Base-by-base conservation (phyloP, 2,888 invertebrate species). In the Scaptomyza cyrtandrae region DNA sequence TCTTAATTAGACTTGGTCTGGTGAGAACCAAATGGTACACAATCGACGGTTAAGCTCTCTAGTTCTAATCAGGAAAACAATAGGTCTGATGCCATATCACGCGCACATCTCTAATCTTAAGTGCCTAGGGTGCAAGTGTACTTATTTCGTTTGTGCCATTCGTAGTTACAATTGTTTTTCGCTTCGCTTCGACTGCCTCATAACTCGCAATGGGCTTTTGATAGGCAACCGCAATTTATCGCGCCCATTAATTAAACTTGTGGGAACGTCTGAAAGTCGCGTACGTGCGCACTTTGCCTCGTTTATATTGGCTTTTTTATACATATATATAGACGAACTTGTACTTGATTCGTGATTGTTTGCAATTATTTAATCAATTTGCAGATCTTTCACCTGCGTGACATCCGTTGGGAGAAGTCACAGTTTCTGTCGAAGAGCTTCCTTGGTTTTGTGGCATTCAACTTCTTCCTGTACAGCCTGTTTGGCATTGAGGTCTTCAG, bases 391-490 rank as follows among this genome's bases (percentile, higher is more conserved):
- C 98, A 98, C 91, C 93, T 98, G 58, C 95, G 96, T 74, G 96
- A 97, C 90, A 95, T 97, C 78, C 95, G 95, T 71, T 97, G 96
- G 95, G 97, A 98, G 92, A 95, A 95, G 80, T 96, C 97, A 43
- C 95, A 97, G 90, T 98, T 98, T 93, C 94, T 98, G 53, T 97
- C 97, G 59, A 98, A 98, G 93, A 97, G 97, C 52, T 97, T 97
- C 92, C 94, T 97, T 54, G 98, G 96, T 16, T 98, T 98, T 90
- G 94, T 97, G 61, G 95, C 96, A 14, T 98, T 98, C 93, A 98
- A 98, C 92, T 93, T 97, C 83, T 95, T 98, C 90, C 96, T 95
- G 69, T 98, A 97, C 93, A 96, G 97, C 63, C 93, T 98, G 50
- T 94, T 97, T 72, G 93, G 97, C 13, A 96, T 97, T 10, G 97